Base-by-base conservation (phyloP, 1,140 invertebrate genomes). In the Orchesella cincta region DNA sequence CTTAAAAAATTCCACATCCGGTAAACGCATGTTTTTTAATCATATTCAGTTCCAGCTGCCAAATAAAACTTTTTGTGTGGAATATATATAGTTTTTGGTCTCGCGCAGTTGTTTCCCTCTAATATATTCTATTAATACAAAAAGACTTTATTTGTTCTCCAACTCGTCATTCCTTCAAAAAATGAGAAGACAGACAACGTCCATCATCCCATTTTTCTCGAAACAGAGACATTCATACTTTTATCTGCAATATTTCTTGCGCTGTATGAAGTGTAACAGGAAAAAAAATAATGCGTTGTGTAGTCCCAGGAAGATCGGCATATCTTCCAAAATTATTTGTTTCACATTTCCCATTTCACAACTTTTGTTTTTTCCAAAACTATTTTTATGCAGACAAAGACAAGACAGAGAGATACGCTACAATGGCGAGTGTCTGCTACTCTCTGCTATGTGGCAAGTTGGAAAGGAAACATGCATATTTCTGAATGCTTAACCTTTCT, bases 1-100 rank as follows among this genome's bases (percentile, higher is more conserved):
- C 62, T 67, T 67, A 67, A 67, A 46, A 67, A 67, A 67, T 67
- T 29, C 62, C 62, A 67, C 62, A 67, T 67, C 62, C 62, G 62
- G 62, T 67, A 67, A 67, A 67, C 62, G 62, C 62, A 67, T 67
- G 28, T 67, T 67, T 46, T 46, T 67, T 67, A 31, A 67, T 31
- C 62, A 67, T 67, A 67, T 67, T 33, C 62, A 26, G 8, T 16
- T 67, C 33, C 31, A 29, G n/a, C 62, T 67, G 62, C 62, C 28
- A 67, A 67, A 33, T 67, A 67, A 67, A 67, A 46, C 39, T 8
- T 46, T 1, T 67, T 31, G 26, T 33, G 33, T 18, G 12, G 14
- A 33, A 67, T 33, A 67, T 31, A 31, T 8, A 67, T n/a, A n/a
- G n/a, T n/a, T n/a, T n/a, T n/a, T n/a, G n/a, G n/a, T n/a, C n/a